Conservation (phyloP, 2,888 invertebrate species). For the Odontothrips loti region DNA sequence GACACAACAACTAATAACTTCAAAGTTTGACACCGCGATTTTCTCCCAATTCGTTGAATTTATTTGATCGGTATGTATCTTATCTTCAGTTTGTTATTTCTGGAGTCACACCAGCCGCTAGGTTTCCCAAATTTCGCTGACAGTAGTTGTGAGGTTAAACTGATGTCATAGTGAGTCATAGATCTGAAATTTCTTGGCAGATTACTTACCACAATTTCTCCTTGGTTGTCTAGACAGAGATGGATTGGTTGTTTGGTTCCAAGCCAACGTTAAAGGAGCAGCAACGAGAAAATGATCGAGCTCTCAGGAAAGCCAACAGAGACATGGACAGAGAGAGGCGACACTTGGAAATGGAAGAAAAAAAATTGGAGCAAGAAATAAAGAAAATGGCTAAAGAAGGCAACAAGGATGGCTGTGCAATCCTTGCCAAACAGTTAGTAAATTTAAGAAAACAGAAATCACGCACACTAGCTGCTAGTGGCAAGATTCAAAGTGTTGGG, state of each 20-base stretch:
- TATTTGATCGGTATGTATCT: too few relatives aligned
- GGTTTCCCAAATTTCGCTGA: too few relatives aligned
- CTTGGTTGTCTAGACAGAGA: not conserved
- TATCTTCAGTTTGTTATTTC: too few relatives aligned
- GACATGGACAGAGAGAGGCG: conserved; percentile 79
- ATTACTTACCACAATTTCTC: too few relatives aligned
- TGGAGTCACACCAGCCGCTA: too few relatives aligned
- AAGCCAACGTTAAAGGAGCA: conserved; percentile 55
- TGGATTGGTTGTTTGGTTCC: conserved; percentile 38
- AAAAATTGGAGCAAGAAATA: conserved; percentile 84
- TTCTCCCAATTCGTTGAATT: too few relatives aligned
- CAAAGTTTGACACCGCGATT: too few relatives aligned
- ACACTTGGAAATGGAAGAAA: conserved; percentile 81
- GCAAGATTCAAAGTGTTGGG: conserved; percentile 72
- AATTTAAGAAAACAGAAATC: conserved; percentile 83
- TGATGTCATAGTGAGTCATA: too few relatives aligned
- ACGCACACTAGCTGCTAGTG: conserved; percentile 73
- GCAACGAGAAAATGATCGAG: conserved; percentile 75
- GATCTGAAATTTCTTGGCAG: too few relatives aligned
- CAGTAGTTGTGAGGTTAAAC: too few relatives aligned
- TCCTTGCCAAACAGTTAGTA: conserved; percentile 85
- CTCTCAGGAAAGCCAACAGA: conserved; percentile 71
- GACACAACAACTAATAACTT: too few relatives aligned
- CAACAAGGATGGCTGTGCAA: conserved; percentile 74
- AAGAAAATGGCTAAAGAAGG: conserved; percentile 84